Evolutionary conservation across 2,888 invertebrate genomes (phyloP), one percentile per base, ranked within the genome.

Genomic region (Drosophila nr. medialis): DNA sequence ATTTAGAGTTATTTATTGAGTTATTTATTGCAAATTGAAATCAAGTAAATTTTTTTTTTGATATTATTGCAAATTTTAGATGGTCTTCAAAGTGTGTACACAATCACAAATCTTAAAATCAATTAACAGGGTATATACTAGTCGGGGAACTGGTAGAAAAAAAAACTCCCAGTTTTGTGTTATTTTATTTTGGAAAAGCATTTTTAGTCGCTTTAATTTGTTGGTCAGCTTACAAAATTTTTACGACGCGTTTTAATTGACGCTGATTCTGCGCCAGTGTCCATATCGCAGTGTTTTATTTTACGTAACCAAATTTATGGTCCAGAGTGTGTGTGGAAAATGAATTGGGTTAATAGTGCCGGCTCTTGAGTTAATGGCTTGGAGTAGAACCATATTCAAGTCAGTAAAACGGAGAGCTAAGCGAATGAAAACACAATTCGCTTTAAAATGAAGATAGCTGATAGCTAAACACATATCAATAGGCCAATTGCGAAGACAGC

Each of bases 181-280:
- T 56, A 34, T 27, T 64, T 66, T 69, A 55, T 66, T 69, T 59
- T 29, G 55, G 36, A 27, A 29, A 18, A 50, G 45, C 56, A 55
- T 62, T 36, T 73, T 72, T 67, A 24, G 27, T 24, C 34, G 67
- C 73, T 63, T 79, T 76, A 70, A 80, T 80, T 80, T 76, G 76
- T 80, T 76, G 76, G 67, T 62, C 76, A 75, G 72, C 78, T 79
- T 64, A 75, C 75, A 75, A 75, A 67, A 72, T 71, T 80, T 76
- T 72, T 80, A 79, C 76, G 79, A 64, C 54, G 62, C 64, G 40
- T 75, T 79, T 79, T 79, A 80, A 80, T 80, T 71, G 80, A 67
- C 64, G 74, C 64, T 51, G 72, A 45, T 76, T 65, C 65, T 63
- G 68, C 30, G 53, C 51, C 48, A 60, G 32, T 49, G 32, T 54